Conservation (phyloP, 2,113 vertebrate species). For the Semnornis frantzii region DNA sequence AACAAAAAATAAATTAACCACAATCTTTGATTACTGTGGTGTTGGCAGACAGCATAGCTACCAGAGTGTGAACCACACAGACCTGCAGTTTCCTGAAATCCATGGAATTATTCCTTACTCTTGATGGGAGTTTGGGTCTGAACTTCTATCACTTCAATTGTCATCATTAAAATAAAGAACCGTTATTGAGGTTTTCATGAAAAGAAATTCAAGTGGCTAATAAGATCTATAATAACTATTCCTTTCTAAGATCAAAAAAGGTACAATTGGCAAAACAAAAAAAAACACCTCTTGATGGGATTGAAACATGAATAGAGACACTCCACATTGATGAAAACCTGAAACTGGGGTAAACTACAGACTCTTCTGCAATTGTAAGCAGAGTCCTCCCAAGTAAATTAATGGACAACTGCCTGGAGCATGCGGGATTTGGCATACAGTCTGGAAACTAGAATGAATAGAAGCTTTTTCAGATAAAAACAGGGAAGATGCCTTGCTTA, state of each 20-base stretch:
- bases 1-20: neutral
- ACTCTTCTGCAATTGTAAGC: neutral
- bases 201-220: neutral
- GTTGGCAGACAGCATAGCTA: neutral
- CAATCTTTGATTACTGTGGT: neutral
- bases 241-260: neutral
- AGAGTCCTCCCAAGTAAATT: neutral
- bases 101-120: neutral
- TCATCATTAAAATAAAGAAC: neutral
- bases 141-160: neutral
- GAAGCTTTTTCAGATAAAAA: neutral
- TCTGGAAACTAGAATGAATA: constrained; percentile 25
- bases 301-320: neutral
- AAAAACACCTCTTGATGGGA: neutral
- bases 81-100: neutral
- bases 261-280: neutral
- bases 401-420: neutral
- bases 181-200: neutral
- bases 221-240: neutral
- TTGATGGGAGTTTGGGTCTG: neutral
- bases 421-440: neutral
- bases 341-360: neutral
- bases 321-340: neutral
- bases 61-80: neutral
- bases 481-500: neutral